Evolutionary conservation across 1,140 invertebrate genomes (phyloP).

Genomic region (Idris sp.): DNA sequence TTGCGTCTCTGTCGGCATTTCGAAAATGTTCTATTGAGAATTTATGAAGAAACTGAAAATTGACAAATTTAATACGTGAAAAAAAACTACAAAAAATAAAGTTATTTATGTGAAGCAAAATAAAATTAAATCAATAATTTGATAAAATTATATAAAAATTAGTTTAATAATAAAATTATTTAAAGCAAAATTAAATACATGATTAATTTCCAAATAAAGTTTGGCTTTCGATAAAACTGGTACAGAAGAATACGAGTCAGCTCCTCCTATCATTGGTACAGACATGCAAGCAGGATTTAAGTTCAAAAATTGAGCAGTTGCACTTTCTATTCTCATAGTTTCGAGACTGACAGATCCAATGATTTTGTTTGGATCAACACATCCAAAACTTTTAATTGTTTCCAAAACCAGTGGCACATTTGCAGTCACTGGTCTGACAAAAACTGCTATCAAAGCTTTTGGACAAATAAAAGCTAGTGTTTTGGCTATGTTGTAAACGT

Average conservation of each 20-base stretch:
- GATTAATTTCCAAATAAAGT: conserved; percentile 58
- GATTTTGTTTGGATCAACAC: conserved; percentile 67
- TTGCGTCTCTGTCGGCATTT: conserved; percentile 50
- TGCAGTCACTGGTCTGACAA: conserved; percentile 68
- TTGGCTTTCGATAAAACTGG: conserved; percentile 67
- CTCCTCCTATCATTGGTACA: conserved; percentile 69
- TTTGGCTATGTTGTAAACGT: conserved; percentile 65
- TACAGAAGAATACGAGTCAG: conserved; percentile 68
- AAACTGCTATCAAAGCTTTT: conserved; percentile 68
- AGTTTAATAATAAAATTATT: background rate
- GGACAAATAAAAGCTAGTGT: conserved; percentile 60
- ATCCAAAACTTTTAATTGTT: conserved; percentile 61
- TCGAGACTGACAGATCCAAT: conserved; percentile 67
- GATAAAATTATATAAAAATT: background rate
- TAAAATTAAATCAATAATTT: too few species aligned
- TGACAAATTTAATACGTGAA: background rate
- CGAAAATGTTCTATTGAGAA: conserved; percentile 61
- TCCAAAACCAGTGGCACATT: conserved; percentile 68
- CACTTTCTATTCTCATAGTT: conserved; percentile 66
- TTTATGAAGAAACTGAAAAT: background rate
- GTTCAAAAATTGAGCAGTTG: conserved; percentile 63
- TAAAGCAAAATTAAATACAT: conserved; percentile 42
- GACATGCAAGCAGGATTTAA: conserved; percentile 67
- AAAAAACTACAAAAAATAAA: background rate
- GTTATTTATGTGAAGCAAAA: too few species aligned